Conservation (phyloP, 2,888 invertebrate genomes). For the Lymantria monacha region DNA sequence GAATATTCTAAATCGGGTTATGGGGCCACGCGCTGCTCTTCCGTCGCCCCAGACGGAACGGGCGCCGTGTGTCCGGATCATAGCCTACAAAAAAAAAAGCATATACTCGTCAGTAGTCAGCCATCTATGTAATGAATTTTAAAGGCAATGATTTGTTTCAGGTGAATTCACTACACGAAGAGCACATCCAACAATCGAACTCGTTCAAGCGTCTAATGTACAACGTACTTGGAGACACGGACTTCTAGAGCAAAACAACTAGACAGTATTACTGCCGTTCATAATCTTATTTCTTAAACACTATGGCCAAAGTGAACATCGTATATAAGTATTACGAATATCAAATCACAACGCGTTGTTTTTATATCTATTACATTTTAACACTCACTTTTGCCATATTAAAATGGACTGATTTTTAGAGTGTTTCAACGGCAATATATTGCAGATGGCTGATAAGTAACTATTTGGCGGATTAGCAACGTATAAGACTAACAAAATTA, state of each 20-base stretch:
- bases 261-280: conserved; percentile 19
- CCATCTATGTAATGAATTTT: no score
- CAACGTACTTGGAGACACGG: conserved; percentile 91
- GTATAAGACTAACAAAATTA: conserved; percentile 76
- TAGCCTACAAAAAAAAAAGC: no score
- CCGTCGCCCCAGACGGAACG: no score
- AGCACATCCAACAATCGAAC: conserved; percentile 94
- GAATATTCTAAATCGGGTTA: no score
- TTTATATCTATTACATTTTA: background rate
- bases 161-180: conserved; percentile 87
- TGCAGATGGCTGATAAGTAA: conserved; percentile 45
- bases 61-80: no score
- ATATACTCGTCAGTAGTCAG: no score
- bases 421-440: conserved; percentile 48
- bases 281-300: conserved; percentile 28
- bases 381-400: conserved; percentile 1
- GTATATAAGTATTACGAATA: background rate
- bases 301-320: conserved; percentile 28
- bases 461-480: conserved; percentile 58
- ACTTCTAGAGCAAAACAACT: conserved; percentile 65
- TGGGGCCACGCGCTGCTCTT: no score
- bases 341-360: background rate
- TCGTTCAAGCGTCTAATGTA: conserved; percentile 96
- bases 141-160: conserved; percentile 46
- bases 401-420: conserved; percentile 42